Conservation (phyloP, 2,888 invertebrate species). For the Hyposoter didymator region DNA sequence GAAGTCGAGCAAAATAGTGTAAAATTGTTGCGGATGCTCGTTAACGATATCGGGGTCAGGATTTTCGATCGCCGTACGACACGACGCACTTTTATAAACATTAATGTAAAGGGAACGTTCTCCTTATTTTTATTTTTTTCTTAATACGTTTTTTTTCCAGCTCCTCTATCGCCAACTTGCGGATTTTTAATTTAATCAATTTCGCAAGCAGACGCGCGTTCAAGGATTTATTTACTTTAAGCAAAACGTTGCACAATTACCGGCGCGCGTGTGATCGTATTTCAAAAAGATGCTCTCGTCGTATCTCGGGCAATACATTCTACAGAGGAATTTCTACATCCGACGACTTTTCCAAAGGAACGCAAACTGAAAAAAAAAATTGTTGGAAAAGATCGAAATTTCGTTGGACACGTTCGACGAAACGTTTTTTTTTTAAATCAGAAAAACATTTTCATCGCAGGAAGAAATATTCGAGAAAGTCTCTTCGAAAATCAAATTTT, state of each 20-base stretch:
- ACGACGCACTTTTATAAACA: conserved; percentile 24
- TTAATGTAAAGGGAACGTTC: conserved; percentile 37
- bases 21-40: conserved; percentile 2
- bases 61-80: neutral
- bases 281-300: neutral
- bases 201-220: conserved; percentile 35
- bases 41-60: conserved; percentile 36
- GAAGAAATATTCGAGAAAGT: too few species aligned
- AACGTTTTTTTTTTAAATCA: neutral
- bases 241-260: conserved; percentile 21
- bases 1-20: conserved; percentile 3
- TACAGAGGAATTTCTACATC: neutral
- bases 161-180: conserved; percentile 14
- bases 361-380: too few species aligned
- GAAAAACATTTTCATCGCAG: too few species aligned
- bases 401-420: too few species aligned
- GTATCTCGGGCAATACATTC: neutral
- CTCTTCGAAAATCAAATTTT: too few species aligned
- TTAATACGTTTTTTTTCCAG: neutral
- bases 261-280: neutral
- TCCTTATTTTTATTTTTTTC: neutral
- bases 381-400: too few species aligned
- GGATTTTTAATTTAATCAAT: conserved; percentile 38
- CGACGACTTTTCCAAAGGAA: neutral
- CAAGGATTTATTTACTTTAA: conserved; percentile 33